A percentile compares a stretch with the other conserved stretches of the same genome.
These are phyloP conservation scores for Drosophila suzukii DNA, from an alignment of 1,140 invertebrate species.

Conservation along the genomic window DNA sequence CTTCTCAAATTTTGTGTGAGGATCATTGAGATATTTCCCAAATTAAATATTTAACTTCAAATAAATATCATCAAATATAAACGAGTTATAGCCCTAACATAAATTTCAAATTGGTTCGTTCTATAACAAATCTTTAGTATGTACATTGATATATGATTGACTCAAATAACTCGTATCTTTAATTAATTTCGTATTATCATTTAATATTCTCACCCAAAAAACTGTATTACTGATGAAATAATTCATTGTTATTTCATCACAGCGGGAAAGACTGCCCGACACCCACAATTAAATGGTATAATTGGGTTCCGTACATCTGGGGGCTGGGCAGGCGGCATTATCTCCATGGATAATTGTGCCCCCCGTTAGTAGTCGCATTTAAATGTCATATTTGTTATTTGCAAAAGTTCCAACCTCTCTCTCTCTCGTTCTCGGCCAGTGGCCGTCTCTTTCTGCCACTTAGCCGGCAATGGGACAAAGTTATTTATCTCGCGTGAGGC, in stretches of 20 bases:
- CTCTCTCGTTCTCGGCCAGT: background rate
- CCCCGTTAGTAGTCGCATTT: constrained; percentile 31
- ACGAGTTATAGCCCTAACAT: too few species aligned
- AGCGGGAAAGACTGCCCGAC: background rate
- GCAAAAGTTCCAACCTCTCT: constrained; percentile 12
- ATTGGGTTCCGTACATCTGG: constrained; percentile 11
- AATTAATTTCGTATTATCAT: background rate
- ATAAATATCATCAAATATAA: background rate
- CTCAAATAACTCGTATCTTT: too few species aligned
- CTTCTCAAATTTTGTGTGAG: too few species aligned
- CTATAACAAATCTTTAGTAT: too few species aligned
- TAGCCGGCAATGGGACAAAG: background rate
- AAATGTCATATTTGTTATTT: constrained; percentile 58
- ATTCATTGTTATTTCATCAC: constrained; percentile 22
- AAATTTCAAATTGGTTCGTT: too few species aligned
- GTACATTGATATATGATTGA: too few species aligned
- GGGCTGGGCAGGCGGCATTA: constrained; percentile 28
- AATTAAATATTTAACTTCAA: too few species aligned
- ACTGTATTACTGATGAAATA: constrained; percentile 1
- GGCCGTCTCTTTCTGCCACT: constrained; percentile 5
- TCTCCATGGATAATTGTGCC: constrained; percentile 24
- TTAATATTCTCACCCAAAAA: background rate
- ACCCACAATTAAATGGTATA: constrained; percentile 8
- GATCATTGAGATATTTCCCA: too few species aligned
- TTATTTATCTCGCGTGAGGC: constrained; percentile 73